phyloP scores from a whole-genome alignment of 1,140 invertebrate genomes.

The Philotrypesis tridentata region DNA sequence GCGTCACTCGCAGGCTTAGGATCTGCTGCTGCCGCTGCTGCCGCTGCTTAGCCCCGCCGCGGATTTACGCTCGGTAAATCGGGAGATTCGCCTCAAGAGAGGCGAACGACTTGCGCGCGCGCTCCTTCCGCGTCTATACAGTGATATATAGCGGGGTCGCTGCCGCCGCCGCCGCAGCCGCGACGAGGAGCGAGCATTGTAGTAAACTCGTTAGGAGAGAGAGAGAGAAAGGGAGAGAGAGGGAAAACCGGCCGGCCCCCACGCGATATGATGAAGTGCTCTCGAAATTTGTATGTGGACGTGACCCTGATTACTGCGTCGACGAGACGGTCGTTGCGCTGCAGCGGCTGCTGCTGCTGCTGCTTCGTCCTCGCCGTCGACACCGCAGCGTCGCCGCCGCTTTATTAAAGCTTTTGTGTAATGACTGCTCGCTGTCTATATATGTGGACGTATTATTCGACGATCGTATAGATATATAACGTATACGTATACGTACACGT shows the following conservation, averaged over 20 bases:
- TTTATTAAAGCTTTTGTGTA: background rate
- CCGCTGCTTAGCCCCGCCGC: no score
- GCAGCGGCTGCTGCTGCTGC: no score
- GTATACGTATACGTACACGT: no score
- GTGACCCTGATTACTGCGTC: background rate
- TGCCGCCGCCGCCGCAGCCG: no score
- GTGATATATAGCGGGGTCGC: no score
- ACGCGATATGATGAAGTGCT: background rate
- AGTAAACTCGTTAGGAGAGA: background rate
- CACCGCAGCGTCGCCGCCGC: no score
- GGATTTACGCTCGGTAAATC: background rate
- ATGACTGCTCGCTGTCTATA: background rate
- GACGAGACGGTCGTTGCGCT: no score
- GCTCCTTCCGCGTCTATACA: background rate
- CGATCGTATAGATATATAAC: no score
- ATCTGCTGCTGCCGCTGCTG: background rate
- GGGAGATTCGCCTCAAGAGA: background rate
- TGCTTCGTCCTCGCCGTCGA: no score
- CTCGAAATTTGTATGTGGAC: background rate
- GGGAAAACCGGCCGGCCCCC: no score
- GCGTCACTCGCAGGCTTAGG: background rate
- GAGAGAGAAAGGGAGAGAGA: no score
- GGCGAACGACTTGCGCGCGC: no score
- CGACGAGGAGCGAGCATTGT: background rate
- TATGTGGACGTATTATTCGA: background rate